These are phyloP conservation scores for Metallyticus violacea DNA, from an alignment of 2,888 invertebrate species.

Conservation along the genomic window DNA sequence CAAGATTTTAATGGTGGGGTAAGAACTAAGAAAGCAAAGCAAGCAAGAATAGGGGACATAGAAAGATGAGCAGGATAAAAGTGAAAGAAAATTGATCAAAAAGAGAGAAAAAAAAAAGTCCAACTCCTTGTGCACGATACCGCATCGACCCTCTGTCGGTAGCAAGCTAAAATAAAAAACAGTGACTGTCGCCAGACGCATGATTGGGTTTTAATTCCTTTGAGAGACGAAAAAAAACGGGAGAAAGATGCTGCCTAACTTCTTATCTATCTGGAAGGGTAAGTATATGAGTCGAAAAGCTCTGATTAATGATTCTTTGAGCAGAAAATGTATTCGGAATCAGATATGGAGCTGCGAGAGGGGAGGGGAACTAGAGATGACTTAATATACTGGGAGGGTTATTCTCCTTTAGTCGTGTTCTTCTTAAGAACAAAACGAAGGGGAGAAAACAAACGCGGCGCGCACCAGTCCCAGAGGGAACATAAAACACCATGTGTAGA, in stretches of 20 bases:
- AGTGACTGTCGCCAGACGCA: slow-evolving; percentile 15
- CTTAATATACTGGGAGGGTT: not conserved
- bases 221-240: too few species aligned
- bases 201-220: slow-evolving; percentile 27
- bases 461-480: not conserved
- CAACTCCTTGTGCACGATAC: not conserved
- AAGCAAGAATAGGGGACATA: not conserved
- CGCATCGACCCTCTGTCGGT: not conserved
- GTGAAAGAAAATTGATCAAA: not conserved
- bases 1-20: not conserved
- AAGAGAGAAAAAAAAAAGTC: not conserved
- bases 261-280: not conserved
- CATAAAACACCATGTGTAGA: not conserved
- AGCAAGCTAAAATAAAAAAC: slow-evolving; percentile 12
- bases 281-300: not conserved
- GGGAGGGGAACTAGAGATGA: not conserved
- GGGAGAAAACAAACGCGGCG: not conserved
- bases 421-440: not conserved
- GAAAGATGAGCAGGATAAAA: not conserved
- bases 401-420: too few species aligned
- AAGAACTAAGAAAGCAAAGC: too few species aligned
- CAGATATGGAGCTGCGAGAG: not conserved
- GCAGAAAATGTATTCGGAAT: not conserved
- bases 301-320: slow-evolving; percentile 10
- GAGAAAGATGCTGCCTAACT: not conserved